Conservation (phyloP, 1,140 invertebrate genomes). For the Thereuonema tuberculata region DNA sequence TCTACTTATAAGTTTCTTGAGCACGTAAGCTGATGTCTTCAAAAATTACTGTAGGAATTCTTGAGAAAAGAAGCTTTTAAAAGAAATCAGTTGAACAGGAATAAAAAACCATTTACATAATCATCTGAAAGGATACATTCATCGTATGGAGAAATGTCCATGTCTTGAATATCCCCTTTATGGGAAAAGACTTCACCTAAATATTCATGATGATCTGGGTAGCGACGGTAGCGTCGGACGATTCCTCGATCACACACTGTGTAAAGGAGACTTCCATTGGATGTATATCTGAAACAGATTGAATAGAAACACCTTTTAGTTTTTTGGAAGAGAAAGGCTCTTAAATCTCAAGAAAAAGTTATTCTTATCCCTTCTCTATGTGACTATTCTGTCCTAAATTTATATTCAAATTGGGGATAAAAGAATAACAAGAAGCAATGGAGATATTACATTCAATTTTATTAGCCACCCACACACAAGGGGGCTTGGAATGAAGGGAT, state of each 20-base stretch:
- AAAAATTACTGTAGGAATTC: too few relatives aligned
- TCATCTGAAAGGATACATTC: slow-evolving; percentile 38
- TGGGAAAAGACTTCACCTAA: slow-evolving; percentile 37
- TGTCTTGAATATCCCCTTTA: slow-evolving; percentile 38
- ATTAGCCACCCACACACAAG: too few relatives aligned
- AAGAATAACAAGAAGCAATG: too few relatives aligned
- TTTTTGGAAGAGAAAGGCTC: neutral
- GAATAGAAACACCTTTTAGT: too few relatives aligned
- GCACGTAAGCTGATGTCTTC: too few relatives aligned
- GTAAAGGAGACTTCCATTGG: slow-evolving; percentile 37
- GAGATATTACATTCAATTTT: too few relatives aligned
- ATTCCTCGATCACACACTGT: slow-evolving; percentile 37
- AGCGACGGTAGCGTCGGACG: slow-evolving; percentile 34
- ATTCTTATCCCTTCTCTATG: neutral
- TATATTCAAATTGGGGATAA: neutral
- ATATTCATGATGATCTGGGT: slow-evolving; percentile 37
- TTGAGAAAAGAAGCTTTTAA: too few relatives aligned
- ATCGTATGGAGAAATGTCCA: slow-evolving; percentile 41
- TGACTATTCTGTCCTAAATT: neutral
- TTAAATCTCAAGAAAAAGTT: neutral
- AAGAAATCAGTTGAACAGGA: too few relatives aligned
- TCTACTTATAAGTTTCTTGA: too few relatives aligned
- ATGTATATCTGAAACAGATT: slow-evolving; percentile 34
- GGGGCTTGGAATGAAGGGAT: too few relatives aligned
- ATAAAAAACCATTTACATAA: too few relatives aligned